These are phyloP conservation scores for Arremon brunneinucha DNA, from an alignment of 2,797 vertebrate genomes.

Conservation along the genomic window DNA sequence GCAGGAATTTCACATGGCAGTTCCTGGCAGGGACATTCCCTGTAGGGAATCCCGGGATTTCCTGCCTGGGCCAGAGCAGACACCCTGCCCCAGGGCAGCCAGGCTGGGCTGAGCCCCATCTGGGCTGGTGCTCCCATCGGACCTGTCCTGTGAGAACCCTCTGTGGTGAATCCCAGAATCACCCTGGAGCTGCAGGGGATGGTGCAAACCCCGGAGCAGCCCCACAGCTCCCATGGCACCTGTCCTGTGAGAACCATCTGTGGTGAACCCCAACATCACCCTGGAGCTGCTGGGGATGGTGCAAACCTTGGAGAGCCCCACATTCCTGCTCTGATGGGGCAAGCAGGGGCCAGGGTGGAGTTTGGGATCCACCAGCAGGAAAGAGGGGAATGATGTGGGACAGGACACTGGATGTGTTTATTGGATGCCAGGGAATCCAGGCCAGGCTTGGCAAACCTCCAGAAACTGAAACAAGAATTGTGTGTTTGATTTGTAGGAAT, in stretches of 20 bases:
- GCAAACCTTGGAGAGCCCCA: not conserved
- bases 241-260: not conserved
- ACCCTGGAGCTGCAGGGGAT: too few relatives aligned
- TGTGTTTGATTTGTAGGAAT: not conserved
- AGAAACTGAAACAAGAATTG: rapidly evolving
- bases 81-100: not conserved
- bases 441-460: not conserved
- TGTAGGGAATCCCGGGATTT: not conserved
- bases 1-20: not conserved
- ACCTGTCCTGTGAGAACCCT: too few relatives aligned
- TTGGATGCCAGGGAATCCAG: not conserved
- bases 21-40: not conserved
- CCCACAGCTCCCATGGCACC: not conserved
- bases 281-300: not conserved
- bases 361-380: not conserved
- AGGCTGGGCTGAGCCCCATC: not conserved
- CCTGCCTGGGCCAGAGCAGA: not conserved
- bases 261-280: not conserved
- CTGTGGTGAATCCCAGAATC: too few relatives aligned
- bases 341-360: not conserved
- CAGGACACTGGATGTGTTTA: not conserved
- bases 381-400: too few relatives aligned
- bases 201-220: too few relatives aligned
- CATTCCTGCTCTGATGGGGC: not conserved
- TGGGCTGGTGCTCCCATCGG: not conserved